These are phyloP conservation scores for Euproctis similis DNA, from an alignment of 2,888 invertebrate species.

Conservation along the genomic window DNA sequence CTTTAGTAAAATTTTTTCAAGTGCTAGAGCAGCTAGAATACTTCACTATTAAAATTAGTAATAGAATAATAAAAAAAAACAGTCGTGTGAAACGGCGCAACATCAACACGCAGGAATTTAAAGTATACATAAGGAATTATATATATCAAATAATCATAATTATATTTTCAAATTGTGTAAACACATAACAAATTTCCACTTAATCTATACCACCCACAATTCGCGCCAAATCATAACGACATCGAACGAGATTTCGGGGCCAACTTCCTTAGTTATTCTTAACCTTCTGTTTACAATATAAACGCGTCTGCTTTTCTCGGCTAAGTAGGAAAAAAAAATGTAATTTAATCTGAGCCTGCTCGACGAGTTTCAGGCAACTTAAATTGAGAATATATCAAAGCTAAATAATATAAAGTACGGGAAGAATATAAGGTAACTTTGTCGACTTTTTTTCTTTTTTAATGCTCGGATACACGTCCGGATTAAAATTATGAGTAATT, in stretches of 20 bases:
- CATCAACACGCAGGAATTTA: too few species aligned
- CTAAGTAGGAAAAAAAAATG: constrained; percentile 50
- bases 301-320: constrained; percentile 45
- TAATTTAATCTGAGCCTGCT: constrained; percentile 61
- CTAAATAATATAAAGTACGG: constrained; percentile 67
- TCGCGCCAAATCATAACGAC: constrained; percentile 1
- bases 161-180: too few species aligned
- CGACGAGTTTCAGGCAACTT: constrained; percentile 67
- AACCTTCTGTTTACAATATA: constrained; percentile 42
- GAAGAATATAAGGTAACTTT: constrained; percentile 62
- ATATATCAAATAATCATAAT: too few species aligned
- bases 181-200: too few species aligned
- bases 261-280: constrained; percentile 16
- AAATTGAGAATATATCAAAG: constrained; percentile 73
- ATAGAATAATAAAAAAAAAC: too few species aligned
- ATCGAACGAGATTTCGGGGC: constrained; percentile 7
- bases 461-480: constrained; percentile 23
- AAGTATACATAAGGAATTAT: too few species aligned
- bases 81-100: too few species aligned
- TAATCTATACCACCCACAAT: too few species aligned
- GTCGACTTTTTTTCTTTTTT: constrained; percentile 33
- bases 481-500: neutral
- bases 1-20: too few species aligned
- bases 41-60: too few species aligned
- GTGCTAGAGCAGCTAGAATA: too few species aligned